Base-by-base conservation (phyloP, 2,113 vertebrate genomes). In the Indicator indicator region DNA sequence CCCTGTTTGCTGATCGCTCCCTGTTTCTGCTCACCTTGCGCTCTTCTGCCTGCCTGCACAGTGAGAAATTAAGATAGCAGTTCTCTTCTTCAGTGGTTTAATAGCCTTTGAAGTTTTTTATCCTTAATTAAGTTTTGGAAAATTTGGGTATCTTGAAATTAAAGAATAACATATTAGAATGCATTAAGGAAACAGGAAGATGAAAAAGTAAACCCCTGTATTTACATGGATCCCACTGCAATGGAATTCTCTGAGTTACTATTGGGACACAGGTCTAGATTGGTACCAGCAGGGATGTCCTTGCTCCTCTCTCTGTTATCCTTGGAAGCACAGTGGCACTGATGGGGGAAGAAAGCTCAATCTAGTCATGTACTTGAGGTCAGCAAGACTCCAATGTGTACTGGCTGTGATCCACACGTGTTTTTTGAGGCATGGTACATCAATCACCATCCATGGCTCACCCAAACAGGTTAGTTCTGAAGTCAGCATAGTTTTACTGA, bases 11-110 rank as follows among this genome's bases (percentile, higher is more conserved):
- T 40, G 33, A 86, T 2, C 64, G 54, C 72, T 92, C 65, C 59
- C 92, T 72, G 44, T 63, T 58, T 71, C 86, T 90, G 67, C 78
- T 94, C 83, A 90, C 56, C 67, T 92, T 73, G 77, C 3, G 10
- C 38, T 95, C 50, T 82, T 82, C 79, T 38, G 55, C n/a, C 33
- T 3, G 2, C 62, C 79, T 90, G 38, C 0, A 1, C 89, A 80
- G 63, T 55, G 63, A 79, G 75, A 38, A 52, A 72, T 55, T 64
- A 86, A 54, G 52, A 59, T 19, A 12, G 63, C 40, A 82, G 69
- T 46, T 52, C 12, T 68, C 50, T 26, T 85, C 59, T 74, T 90
- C 58, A 52, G 23, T 62, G 21, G 33, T 80, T 68, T 78, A 60
- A 63, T 16, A 40, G 0, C 14, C 16, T 26, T 23, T 68, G 50